phyloP scores from a whole-genome alignment of 1,140 invertebrate species.

The Diplogasteroides magnus region DNA sequence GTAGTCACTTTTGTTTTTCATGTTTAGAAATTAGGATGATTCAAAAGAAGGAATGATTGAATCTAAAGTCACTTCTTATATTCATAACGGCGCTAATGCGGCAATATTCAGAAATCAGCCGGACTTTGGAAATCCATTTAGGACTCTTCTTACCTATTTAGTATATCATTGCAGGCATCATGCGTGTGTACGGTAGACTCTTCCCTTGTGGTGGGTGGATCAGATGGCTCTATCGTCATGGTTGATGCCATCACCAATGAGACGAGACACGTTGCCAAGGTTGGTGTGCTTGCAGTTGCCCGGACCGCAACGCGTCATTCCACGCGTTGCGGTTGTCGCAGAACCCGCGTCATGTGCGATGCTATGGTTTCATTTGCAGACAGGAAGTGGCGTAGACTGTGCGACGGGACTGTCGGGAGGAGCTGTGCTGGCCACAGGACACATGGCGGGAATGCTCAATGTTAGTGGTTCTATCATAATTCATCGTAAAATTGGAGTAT shows the following conservation, averaged over 20 bases:
- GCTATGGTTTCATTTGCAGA: not conserved
- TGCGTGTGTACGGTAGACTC: not conserved
- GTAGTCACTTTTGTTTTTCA: too few species aligned
- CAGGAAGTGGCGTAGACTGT: not conserved
- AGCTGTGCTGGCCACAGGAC: not conserved
- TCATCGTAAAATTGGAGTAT: too few species aligned
- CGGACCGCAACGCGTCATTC: not conserved
- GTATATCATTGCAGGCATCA: not conserved
- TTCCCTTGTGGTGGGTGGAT: not conserved
- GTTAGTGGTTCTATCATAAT: too few species aligned
- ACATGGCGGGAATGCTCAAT: not conserved
- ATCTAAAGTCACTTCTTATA: too few species aligned
- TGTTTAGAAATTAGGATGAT: too few species aligned
- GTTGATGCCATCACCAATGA: not conserved
- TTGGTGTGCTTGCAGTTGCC: not conserved
- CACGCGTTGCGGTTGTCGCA: too few species aligned
- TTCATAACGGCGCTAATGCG: too few species aligned
- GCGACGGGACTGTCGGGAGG: not conserved
- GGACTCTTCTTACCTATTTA: too few species aligned
- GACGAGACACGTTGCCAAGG: not conserved
- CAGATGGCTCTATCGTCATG: not conserved
- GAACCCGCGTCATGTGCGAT: not conserved
- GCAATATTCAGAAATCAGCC: too few species aligned
- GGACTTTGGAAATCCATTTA: too few species aligned
- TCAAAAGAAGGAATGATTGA: too few species aligned